These are phyloP conservation scores for Dicrostonyx torquatus DNA, from an alignment of 2,797 vertebrate species.

Conservation along the genomic window DNA sequence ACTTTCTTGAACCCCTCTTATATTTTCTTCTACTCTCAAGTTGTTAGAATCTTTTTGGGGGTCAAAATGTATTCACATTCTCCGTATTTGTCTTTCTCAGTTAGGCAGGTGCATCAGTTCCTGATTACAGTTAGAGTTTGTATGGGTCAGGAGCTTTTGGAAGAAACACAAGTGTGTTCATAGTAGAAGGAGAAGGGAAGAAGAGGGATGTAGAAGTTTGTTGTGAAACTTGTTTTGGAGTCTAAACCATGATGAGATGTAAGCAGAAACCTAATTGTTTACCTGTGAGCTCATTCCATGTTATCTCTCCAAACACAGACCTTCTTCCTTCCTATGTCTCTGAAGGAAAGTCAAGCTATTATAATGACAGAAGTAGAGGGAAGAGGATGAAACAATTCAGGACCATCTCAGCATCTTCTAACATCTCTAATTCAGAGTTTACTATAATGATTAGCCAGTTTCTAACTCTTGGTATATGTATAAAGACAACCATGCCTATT, in stretches of 20 bases:
- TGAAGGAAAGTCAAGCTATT: not conserved
- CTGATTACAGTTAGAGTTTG: not conserved
- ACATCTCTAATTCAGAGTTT: not conserved
- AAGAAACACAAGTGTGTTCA: not conserved
- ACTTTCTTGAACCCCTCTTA: not conserved
- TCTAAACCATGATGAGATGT: constrained; percentile 70
- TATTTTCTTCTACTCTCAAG: not conserved
- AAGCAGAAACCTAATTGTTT: constrained; percentile 84
- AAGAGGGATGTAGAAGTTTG: not conserved
- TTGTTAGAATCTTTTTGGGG: not conserved
- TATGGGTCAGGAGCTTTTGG: accelerated
- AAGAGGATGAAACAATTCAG: constrained; percentile 26
- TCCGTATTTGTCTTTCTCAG: not conserved
- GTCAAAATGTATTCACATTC: not conserved
- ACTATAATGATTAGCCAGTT: not conserved
- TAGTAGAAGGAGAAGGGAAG: not conserved
- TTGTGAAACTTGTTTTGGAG: constrained; percentile 65
- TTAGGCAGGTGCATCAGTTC: not conserved
- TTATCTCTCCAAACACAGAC: constrained; percentile 79
- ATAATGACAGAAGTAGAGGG: not conserved
- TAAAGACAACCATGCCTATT: not conserved
- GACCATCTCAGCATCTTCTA: not conserved
- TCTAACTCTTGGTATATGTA: not conserved
- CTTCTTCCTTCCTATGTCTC: not conserved
- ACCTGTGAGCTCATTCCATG: constrained; percentile 79